A percentile compares a stretch with the other conserved stretches of the same genome.
Evolutionary conservation across 2,113 vertebrate genomes (phyloP).

Genomic region (Acanthochromis polyacanthus): DNA sequence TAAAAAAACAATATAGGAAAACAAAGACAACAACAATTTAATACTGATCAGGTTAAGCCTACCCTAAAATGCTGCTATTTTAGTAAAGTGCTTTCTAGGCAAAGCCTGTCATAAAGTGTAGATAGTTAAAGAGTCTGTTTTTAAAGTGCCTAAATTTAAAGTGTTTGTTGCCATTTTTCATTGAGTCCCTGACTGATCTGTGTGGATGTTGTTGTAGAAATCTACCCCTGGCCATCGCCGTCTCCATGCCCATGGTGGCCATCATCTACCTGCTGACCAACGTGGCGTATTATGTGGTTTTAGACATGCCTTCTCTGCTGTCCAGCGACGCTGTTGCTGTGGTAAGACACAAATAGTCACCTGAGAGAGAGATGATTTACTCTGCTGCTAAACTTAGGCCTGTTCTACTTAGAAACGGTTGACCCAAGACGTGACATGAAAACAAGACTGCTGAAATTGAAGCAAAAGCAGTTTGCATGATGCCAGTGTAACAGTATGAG

Average conservation of each 20-base stretch:
- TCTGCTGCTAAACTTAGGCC: constrained; percentile 44
- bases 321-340: constrained; percentile 89
- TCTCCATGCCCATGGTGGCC: constrained; percentile 89
- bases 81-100: too few species aligned
- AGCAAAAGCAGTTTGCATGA: background rate
- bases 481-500: background rate
- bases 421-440: background rate
- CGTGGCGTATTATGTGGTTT: constrained; percentile 87
- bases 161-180: background rate
- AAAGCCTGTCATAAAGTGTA: too few species aligned
- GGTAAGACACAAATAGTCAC: constrained; percentile 76
- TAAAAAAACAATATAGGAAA: too few species aligned
- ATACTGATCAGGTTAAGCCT: too few species aligned
- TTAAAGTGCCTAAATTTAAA: too few species aligned
- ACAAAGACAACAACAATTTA: too few species aligned
- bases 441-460: constrained; percentile 10
- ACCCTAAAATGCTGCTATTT: too few species aligned
- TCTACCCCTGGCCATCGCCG: constrained; percentile 88
- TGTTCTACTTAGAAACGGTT: constrained; percentile 19
- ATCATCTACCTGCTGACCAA: constrained; percentile 90
- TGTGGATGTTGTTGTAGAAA: constrained; percentile 79
- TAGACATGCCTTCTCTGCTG: constrained; percentile 88
- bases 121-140: too few species aligned
- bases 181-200: background rate
- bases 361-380: background rate